Percentiles rank a stretch among this genome's conserved stretches.
Evolutionary conservation across 2,113 vertebrate genomes (phyloP).

Genomic region (Rhea pennata): DNA sequence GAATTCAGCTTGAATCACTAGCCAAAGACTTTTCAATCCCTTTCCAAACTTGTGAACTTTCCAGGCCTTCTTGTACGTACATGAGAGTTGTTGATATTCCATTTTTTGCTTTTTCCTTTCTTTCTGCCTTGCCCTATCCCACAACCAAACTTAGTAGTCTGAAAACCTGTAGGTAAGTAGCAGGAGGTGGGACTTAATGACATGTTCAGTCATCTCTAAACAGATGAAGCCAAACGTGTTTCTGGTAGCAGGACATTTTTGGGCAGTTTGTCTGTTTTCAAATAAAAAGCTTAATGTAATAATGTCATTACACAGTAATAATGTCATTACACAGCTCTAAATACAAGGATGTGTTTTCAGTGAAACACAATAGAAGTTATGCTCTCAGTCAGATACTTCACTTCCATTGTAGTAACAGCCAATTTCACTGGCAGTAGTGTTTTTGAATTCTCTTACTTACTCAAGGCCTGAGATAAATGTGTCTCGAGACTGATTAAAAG

Average conservation of each 20-base stretch:
- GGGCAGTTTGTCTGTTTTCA: slow-evolving; percentile 32
- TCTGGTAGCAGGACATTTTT: slow-evolving; percentile 38
- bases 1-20: background rate
- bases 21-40: background rate
- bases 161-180: background rate
- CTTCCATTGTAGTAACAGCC: slow-evolving; percentile 29
- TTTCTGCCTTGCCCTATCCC: background rate
- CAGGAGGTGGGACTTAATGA: background rate
- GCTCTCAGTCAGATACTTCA: slow-evolving; percentile 28
- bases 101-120: background rate
- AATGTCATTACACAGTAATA: slow-evolving; percentile 23
- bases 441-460: slow-evolving; percentile 18
- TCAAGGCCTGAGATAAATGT: background rate
- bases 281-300: slow-evolving; percentile 34
- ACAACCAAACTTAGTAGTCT: background rate
- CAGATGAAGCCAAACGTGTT: background rate
- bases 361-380: slow-evolving; percentile 28
- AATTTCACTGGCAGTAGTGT: slow-evolving; percentile 4
- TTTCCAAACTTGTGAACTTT: background rate
- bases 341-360: slow-evolving; percentile 29
- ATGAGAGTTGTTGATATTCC: background rate
- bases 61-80: background rate
- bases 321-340: slow-evolving; percentile 19
- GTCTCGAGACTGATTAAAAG: background rate
- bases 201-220: background rate